Base-by-base conservation (phyloP, 2,797 vertebrate genomes). In the Gallinago stenura region DNA sequence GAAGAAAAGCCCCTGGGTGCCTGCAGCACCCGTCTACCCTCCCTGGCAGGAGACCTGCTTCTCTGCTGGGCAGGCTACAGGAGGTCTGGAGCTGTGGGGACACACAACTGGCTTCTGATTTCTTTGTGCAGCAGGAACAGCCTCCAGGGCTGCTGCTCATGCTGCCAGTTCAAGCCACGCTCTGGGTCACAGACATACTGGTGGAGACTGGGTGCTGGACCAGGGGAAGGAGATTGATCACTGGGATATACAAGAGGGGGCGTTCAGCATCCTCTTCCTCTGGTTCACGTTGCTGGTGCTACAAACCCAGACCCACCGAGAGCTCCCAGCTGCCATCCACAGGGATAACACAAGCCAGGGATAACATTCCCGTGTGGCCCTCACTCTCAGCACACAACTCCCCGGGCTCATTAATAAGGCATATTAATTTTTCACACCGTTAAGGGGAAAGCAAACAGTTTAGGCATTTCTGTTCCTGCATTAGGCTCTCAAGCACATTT, bases 361-460 rank as follows among this genome's bases (percentile, higher is more conserved):
- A 19, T 3, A 79, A 30, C 0, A 45, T 35, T 80, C 51, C 15
- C 4, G 12, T 30, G 45, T 6, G 86, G 73, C 61, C 83, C 53
- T 84, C 11, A 8, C 60, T 51, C 70, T 51, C 50, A 85, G 54
- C 79, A 84, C 81, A 62, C 71, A 87, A 19, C 17, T 89, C 82
- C 78, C 90, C 22, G 21, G 66, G 72, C 46, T 93, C 83, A 72
- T 87, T 53, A 69, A 35, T 41, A 48, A 69, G 86, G 33, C 79
- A 35, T 21, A 80, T 46, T 95, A 65, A 94, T 96, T 95, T 96
- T 89, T 96, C 94, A 89, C 93, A 14, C 41, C 84, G 79, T 78
- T 80, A 71, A 94, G 72, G 68, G 53, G 24, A 88, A 89, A 94
- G 91, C 93, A 96, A 97, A 95, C 94, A 95, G 84, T 56, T 84